Percentiles rank a stretch among this genome's conserved stretches.
Evolutionary conservation across 2,113 vertebrate genomes (phyloP).

Genomic region (Camelus bactrianus): DNA sequence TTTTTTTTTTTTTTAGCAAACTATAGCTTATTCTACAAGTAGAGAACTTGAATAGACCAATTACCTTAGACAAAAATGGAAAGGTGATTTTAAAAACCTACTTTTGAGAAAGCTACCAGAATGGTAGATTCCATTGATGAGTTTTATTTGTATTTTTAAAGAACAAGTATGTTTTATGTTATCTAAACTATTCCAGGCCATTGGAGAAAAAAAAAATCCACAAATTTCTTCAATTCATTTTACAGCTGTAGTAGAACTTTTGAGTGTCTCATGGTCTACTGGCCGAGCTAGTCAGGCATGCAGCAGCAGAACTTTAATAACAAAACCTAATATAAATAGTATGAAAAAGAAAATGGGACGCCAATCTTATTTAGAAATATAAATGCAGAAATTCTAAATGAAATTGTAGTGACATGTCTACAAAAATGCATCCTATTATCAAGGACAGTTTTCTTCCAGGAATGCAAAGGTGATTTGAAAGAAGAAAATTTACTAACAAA

Average conservation of each 20-base stretch:
- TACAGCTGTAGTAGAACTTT: background rate
- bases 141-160: background rate
- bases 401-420: background rate
- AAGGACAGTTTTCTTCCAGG: background rate
- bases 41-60: background rate
- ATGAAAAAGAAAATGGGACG: background rate
- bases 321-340: background rate
- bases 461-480: background rate
- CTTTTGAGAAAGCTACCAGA: background rate
- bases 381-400: background rate
- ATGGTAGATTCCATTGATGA: background rate
- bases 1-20: background rate
- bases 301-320: background rate
- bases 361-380: background rate
- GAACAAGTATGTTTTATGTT: background rate
- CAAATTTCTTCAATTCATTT: background rate
- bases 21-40: background rate
- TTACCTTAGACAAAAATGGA: background rate
- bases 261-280: too few species aligned
- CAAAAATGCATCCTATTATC: background rate
- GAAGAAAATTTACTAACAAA: constrained; percentile 22
- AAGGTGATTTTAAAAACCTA: background rate
- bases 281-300: too few species aligned
- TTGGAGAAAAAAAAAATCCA: background rate
- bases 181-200: background rate